A percentile compares a stretch with the other conserved stretches of the same genome.
phyloP scores from a whole-genome alignment of 2,888 invertebrate species.

The Drosophila pegasa region DNA sequence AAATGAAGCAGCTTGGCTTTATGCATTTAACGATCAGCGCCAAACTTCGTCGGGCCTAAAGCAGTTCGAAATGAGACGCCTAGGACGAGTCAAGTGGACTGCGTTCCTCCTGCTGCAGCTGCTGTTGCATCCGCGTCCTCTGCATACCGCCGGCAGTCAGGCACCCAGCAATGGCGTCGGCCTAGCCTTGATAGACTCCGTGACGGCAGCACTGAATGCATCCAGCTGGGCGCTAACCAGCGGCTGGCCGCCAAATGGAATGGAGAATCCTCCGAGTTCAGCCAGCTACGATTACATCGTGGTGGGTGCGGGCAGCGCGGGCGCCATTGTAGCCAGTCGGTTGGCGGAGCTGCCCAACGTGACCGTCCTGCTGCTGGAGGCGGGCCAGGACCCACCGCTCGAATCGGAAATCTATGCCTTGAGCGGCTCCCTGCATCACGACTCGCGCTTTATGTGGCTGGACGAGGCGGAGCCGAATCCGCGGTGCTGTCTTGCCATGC shows the following conservation, averaged over 20 bases:
- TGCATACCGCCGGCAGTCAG: neutral
- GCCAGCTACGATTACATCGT: slow-evolving; percentile 86
- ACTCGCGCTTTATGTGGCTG: slow-evolving; percentile 73
- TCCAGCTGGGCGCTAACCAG: slow-evolving; percentile 85
- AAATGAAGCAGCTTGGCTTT: neutral
- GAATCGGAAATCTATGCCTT: slow-evolving; percentile 81
- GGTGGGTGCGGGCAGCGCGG: slow-evolving; percentile 88
- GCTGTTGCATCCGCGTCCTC: neutral
- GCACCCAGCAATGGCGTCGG: slow-evolving; percentile 55
- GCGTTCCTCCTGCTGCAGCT: slow-evolving; percentile 4
- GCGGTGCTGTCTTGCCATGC: slow-evolving; percentile 72
- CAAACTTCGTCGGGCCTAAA: slow-evolving; percentile 5
- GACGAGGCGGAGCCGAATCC: slow-evolving; percentile 72
- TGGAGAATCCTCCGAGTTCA: neutral
- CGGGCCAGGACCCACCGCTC: slow-evolving; percentile 88
- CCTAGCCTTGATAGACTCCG: slow-evolving; percentile 49
- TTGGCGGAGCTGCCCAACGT: slow-evolving; percentile 90
- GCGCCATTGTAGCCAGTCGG: slow-evolving; percentile 87
- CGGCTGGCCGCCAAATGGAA: slow-evolving; percentile 85
- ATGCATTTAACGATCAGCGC: neutral
- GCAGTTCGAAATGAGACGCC: slow-evolving; percentile 37
- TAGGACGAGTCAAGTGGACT: neutral
- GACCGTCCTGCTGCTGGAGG: slow-evolving; percentile 91
- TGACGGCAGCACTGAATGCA: slow-evolving; percentile 49
- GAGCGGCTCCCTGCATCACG: slow-evolving; percentile 63